Evolutionary conservation across 1,140 invertebrate genomes (phyloP).

Genomic region (Phymorhynchus buccinoides): DNA sequence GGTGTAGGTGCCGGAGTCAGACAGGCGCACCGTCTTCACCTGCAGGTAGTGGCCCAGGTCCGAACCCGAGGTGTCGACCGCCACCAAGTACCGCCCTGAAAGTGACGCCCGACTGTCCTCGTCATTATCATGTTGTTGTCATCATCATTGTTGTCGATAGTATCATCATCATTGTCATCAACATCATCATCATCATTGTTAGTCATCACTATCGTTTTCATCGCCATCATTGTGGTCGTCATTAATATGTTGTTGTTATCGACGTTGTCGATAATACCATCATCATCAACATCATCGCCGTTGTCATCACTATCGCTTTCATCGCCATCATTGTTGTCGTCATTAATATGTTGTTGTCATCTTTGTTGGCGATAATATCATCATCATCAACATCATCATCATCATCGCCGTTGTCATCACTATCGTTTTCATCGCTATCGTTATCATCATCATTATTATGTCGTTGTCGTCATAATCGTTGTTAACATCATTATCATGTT

Average conservation of each 20-base stretch:
- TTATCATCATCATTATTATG: background rate
- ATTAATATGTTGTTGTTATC: no score
- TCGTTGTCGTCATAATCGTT: background rate
- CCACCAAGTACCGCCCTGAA: background rate
- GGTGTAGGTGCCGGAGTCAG: conserved; percentile 9
- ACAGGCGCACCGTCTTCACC: background rate
- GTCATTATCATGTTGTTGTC: background rate
- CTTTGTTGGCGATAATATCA: no score
- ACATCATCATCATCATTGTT: no score
- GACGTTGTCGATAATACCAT: no score
- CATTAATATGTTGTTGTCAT: background rate
- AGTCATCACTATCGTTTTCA: background rate
- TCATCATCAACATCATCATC: background rate
- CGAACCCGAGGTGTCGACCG: no score
- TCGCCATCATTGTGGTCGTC: background rate
- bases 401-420: background rate
- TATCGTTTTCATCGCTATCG: no score
- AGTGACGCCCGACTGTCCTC: background rate
- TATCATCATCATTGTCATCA: no score
- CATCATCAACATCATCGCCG: background rate
- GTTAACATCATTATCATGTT: background rate
- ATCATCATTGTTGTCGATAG: background rate
- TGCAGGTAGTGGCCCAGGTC: background rate
- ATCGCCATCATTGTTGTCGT: no score
- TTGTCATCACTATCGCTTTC: background rate